These are phyloP conservation scores for Saccostrea glomerata DNA, from an alignment of 1,140 invertebrate genomes.

Conservation along the genomic window DNA sequence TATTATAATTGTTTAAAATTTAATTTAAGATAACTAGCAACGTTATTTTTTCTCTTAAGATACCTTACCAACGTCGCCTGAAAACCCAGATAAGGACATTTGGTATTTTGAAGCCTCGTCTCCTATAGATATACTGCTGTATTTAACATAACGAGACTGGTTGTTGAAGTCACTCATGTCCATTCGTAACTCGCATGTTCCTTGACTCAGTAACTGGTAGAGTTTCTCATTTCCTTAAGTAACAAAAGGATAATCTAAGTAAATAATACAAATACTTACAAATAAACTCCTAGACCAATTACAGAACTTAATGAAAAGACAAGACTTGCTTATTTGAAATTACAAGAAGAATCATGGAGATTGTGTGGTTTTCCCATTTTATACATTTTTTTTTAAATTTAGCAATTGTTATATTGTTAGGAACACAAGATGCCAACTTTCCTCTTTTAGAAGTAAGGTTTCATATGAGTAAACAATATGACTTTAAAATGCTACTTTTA, in stretches of 20 bases:
- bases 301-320: no score
- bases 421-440: no score
- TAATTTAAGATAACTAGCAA: not conserved
- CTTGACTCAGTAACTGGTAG: not conserved
- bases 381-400: no score
- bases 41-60: not conserved
- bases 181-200: not conserved
- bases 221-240: slow-evolving; percentile 8
- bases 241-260: not conserved
- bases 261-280: no score
- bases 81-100: not conserved
- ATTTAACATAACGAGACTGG: slow-evolving; percentile 5
- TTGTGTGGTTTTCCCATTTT: no score
- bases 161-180: slow-evolving; percentile 1
- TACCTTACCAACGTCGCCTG: not conserved
- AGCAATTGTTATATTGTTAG: no score
- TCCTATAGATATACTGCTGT: not conserved
- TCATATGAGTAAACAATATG: no score
- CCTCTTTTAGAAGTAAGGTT: no score
- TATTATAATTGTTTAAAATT: not conserved
- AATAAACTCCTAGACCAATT: no score
- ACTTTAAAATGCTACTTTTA: no score
- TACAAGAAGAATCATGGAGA: no score
- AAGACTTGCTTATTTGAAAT: no score
- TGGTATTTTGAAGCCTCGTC: not conserved